phyloP scores from a whole-genome alignment of 2,888 invertebrate species.

The Blera fallax region DNA sequence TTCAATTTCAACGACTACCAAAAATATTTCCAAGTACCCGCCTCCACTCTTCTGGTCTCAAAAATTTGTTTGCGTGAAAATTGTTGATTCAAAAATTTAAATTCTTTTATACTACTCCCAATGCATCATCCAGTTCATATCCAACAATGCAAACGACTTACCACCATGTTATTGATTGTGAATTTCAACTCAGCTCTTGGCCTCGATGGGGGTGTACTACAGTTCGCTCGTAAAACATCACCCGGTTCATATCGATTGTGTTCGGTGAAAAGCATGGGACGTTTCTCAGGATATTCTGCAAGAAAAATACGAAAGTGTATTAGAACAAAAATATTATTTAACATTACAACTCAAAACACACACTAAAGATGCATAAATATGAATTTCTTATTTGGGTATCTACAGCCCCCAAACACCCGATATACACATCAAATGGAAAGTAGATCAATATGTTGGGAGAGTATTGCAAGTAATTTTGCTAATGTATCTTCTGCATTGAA shows the following conservation, averaged over 20 bases:
- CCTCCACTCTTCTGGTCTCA: no score
- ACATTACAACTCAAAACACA: constrained; percentile 7
- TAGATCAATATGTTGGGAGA: constrained; percentile 51
- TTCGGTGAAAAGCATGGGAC: constrained; percentile 88
- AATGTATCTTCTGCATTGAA: constrained; percentile 57
- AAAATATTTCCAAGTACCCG: no score
- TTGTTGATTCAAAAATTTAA: neutral
- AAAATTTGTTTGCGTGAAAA: neutral
- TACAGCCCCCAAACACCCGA: neutral
- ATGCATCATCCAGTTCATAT: no score
- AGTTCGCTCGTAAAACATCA: constrained; percentile 89
- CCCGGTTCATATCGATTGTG: constrained; percentile 89
- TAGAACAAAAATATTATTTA: constrained; percentile 14
- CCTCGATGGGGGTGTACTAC: constrained; percentile 89
- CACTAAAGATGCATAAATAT: constrained; percentile 24
- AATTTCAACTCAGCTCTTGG: constrained; percentile 89
- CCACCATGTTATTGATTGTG: constrained; percentile 89
- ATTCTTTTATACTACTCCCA: neutral
- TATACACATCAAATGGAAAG: constrained; percentile 30
- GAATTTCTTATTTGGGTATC: neutral
- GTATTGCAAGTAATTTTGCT: constrained; percentile 68
- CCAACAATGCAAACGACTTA: no score
- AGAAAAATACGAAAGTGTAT: constrained; percentile 55
- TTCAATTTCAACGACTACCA: no score
- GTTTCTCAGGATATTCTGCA: constrained; percentile 88